Conservation (phyloP, 2,113 vertebrate species). For the Saccopteryx leptura region DNA sequence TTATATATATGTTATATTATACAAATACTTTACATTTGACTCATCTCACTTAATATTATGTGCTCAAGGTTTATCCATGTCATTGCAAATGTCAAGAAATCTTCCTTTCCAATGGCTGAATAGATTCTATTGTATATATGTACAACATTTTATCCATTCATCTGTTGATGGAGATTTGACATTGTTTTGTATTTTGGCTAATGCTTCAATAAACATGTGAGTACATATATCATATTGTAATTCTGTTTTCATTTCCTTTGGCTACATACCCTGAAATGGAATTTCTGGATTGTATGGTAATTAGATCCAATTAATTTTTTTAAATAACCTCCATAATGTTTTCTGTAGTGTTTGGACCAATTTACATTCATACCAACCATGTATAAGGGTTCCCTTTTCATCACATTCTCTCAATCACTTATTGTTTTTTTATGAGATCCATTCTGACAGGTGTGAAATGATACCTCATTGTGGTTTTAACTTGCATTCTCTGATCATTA, state of each 20-base stretch:
- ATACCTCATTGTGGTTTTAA: not conserved
- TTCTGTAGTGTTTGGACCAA: not conserved
- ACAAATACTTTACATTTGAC: not conserved
- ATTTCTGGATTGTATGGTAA: not conserved
- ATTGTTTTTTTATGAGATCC: not conserved
- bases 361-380: not conserved
- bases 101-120: not conserved
- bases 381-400: not conserved
- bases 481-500: not conserved
- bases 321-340: not conserved
- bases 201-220: not conserved
- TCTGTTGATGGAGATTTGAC: not conserved
- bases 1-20: not conserved
- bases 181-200: not conserved
- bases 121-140: not conserved
- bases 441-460: not conserved
- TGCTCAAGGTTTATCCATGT: not conserved
- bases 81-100: not conserved
- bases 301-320: not conserved
- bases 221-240: not conserved
- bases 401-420: not conserved
- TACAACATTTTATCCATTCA: not conserved
- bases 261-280: not conserved
- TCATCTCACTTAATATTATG: not conserved
- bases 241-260: not conserved